Evolutionary conservation across 2,888 invertebrate species (phyloP).

Genomic region (Parthenolecanium corni): DNA sequence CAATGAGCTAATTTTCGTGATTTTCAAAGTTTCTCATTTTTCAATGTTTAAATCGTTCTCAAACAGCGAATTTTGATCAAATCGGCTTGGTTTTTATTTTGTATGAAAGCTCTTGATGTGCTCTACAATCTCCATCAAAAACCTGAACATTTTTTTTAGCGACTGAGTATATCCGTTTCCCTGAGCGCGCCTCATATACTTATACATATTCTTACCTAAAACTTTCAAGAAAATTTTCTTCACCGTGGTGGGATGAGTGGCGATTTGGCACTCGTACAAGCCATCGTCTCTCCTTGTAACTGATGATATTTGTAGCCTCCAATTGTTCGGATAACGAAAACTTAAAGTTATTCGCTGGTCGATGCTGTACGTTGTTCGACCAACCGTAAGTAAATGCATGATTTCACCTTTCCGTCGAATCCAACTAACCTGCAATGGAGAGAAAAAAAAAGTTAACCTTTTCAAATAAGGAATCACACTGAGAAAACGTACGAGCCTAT

Average conservation of each 20-base stretch:
- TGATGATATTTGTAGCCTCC: slow-evolving; percentile 49
- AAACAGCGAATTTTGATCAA: too few relatives aligned
- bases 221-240: slow-evolving; percentile 49
- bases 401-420: slow-evolving; percentile 46
- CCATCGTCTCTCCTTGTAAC: slow-evolving; percentile 50
- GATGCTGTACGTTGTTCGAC: slow-evolving; percentile 46
- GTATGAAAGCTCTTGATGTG: too few relatives aligned
- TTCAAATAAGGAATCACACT: background rate
- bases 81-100: too few relatives aligned
- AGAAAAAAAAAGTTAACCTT: background rate
- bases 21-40: too few relatives aligned
- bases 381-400: slow-evolving; percentile 49
- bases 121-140: too few relatives aligned
- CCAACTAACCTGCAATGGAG: slow-evolving; percentile 47
- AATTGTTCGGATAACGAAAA: slow-evolving; percentile 51
- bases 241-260: slow-evolving; percentile 50
- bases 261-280: slow-evolving; percentile 53
- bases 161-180: too few relatives aligned
- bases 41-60: too few relatives aligned
- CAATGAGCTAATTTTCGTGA: too few relatives aligned
- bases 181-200: too few relatives aligned
- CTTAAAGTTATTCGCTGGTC: slow-evolving; percentile 48
- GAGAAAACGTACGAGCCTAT: too few relatives aligned
- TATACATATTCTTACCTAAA: slow-evolving; percentile 38
- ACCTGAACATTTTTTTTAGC: too few relatives aligned